Evolutionary conservation across 2,888 invertebrate species (phyloP).

Genomic region (Nomada flava): DNA sequence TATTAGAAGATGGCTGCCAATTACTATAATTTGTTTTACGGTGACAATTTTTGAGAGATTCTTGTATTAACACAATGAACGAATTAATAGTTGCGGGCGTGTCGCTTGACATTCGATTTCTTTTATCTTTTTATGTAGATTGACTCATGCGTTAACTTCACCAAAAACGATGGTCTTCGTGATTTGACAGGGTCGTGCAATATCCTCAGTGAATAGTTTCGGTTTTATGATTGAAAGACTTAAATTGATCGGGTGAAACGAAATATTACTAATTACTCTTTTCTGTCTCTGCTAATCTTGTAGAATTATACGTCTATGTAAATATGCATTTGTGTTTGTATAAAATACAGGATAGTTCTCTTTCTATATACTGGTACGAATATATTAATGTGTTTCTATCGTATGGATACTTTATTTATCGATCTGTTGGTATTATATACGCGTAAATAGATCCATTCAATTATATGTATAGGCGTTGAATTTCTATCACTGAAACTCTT

Average conservation of each 20-base stretch:
- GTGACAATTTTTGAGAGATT: constrained; percentile 21
- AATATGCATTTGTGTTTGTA: neutral
- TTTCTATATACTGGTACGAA: neutral
- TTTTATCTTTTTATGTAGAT: constrained; percentile 15
- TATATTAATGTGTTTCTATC: neutral
- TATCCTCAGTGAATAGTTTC: neutral
- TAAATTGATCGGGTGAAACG: neutral
- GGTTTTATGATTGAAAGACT: neutral
- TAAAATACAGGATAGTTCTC: neutral
- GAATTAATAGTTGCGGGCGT: constrained; percentile 25
- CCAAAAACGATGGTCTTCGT: constrained; percentile 10
- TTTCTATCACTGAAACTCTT: neutral
- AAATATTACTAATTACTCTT: neutral
- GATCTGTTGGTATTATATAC: neutral
- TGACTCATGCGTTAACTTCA: constrained; percentile 10
- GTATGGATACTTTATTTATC: neutral
- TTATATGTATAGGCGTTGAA: neutral
- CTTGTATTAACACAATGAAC: constrained; percentile 22
- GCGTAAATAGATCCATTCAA: neutral
- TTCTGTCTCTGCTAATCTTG: neutral
- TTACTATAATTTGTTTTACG: neutral
- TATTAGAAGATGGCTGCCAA: neutral
- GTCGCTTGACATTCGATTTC: constrained; percentile 22
- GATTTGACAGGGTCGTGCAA: constrained; percentile 37
- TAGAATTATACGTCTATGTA: neutral